phyloP scores from a whole-genome alignment of 2,113 vertebrate species.

The Geococcyx californianus region DNA sequence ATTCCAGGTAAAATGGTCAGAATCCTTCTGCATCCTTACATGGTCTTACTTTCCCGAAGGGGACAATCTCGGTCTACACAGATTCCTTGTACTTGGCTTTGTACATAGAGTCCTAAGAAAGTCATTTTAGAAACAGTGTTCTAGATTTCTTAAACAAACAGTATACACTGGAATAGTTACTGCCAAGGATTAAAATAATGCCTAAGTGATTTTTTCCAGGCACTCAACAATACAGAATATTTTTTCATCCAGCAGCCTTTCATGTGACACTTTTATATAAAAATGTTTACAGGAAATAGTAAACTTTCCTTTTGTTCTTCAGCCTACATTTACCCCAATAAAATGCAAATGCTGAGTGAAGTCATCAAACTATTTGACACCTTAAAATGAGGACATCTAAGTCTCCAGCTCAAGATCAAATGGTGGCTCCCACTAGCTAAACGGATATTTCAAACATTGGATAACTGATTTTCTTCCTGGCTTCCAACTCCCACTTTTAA shows the following conservation, averaged over 20 bases:
- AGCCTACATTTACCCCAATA: constrained; percentile 15
- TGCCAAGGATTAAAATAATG: constrained; percentile 63
- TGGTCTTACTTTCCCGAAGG: constrained; percentile 3
- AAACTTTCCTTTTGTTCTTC: constrained; percentile 61
- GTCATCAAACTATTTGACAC: constrained; percentile 49
- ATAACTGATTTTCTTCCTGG: constrained; percentile 40
- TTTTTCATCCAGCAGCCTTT: constrained; percentile 68
- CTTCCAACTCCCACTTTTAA: constrained; percentile 1
- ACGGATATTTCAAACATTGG: constrained; percentile 55
- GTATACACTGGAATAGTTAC: constrained; percentile 20
- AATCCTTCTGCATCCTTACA: constrained; percentile 47
- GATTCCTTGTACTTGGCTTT: not conserved
- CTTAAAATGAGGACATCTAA: constrained; percentile 61
- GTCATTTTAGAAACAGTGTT: not conserved
- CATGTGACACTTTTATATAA: constrained; percentile 73
- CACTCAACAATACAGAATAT: constrained; percentile 34
- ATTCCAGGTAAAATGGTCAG: not conserved
- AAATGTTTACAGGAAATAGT: constrained; percentile 71
- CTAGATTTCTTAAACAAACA: constrained; percentile 68
- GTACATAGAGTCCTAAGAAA: constrained; percentile 52
- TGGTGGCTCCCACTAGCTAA: constrained; percentile 57
- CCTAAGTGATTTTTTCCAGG: constrained; percentile 72
- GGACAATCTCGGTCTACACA: constrained; percentile 39
- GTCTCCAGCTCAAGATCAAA: constrained; percentile 69
- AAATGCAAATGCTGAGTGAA: constrained; percentile 22